These are phyloP conservation scores for Triplophysa bombifrons DNA, from an alignment of 2,797 vertebrate species.

Conservation along the genomic window DNA sequence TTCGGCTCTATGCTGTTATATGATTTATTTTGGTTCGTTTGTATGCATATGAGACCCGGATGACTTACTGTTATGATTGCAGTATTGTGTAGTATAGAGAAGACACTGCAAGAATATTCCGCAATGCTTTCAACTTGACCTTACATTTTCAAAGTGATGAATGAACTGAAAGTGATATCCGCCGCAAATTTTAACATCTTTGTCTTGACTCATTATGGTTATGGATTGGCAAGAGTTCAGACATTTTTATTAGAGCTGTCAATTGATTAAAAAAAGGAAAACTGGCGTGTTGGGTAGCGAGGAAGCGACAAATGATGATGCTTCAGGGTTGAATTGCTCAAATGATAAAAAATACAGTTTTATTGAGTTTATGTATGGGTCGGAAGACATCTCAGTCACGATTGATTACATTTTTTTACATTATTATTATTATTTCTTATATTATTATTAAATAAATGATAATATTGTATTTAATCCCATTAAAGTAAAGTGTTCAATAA, in stretches of 20 bases:
- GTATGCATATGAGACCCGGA: constrained; percentile 20
- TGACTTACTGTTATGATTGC: neutral
- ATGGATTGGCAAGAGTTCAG: constrained; percentile 29
- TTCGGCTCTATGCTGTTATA: neutral
- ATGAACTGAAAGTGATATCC: constrained; percentile 2
- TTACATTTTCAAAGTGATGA: neutral
- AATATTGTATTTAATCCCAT: no score
- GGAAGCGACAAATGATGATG: neutral
- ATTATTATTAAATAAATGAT: no score
- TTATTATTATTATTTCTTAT: no score
- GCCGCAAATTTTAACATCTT: neutral
- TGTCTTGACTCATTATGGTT: constrained; percentile 6
- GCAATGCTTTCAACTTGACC: neutral
- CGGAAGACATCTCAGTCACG: neutral
- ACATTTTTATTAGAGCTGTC: neutral
- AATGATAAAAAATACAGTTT: neutral
- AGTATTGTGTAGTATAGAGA: neutral
- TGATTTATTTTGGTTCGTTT: neutral
- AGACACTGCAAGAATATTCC: neutral
- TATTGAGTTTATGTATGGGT: neutral
- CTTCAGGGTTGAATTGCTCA: neutral
- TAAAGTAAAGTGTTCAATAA: no score
- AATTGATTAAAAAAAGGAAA: constrained; percentile 4
- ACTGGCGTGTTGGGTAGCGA: neutral
- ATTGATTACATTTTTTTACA: neutral